phyloP scores from a whole-genome alignment of 2,113 vertebrate genomes.

The Aegotheles bennettii region DNA sequence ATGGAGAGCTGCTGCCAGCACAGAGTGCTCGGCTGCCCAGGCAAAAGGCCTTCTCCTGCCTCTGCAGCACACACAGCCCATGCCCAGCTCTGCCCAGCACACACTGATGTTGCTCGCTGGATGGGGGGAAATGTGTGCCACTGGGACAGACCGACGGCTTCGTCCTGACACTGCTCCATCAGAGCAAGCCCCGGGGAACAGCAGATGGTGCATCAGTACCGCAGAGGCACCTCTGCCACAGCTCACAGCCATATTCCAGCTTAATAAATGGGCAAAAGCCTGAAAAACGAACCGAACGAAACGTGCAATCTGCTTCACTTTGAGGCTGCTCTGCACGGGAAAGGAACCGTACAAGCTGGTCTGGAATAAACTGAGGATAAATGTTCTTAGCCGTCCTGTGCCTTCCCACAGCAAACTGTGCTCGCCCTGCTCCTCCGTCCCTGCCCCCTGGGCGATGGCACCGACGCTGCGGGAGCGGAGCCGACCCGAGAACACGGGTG shows the following conservation, averaged over 20 bases:
- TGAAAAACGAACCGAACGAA: constrained; percentile 2
- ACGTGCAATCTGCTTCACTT: neutral
- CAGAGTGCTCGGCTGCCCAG: neutral
- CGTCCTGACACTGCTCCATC: neutral
- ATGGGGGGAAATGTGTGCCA: fast-evolving
- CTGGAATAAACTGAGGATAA: neutral
- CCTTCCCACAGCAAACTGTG: fast-evolving
- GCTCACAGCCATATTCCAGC: neutral
- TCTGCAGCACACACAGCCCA: neutral
- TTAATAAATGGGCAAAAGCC: neutral
- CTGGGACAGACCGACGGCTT: neutral
- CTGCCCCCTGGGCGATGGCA: neutral
- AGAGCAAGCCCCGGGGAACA: neutral
- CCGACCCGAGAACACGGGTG: fast-evolving
- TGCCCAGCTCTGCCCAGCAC: neutral
- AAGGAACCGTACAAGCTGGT: neutral
- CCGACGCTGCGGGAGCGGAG: fast-evolving
- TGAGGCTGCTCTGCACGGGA: neutral
- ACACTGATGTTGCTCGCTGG: too few relatives aligned
- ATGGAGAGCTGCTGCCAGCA: neutral
- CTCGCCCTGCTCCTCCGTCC: neutral
- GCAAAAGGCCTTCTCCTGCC: neutral
- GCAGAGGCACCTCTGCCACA: neutral
- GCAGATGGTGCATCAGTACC: neutral
- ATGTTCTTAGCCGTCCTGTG: neutral